Conservation (phyloP, 1,140 invertebrate genomes). For the Drepana arcuata region DNA sequence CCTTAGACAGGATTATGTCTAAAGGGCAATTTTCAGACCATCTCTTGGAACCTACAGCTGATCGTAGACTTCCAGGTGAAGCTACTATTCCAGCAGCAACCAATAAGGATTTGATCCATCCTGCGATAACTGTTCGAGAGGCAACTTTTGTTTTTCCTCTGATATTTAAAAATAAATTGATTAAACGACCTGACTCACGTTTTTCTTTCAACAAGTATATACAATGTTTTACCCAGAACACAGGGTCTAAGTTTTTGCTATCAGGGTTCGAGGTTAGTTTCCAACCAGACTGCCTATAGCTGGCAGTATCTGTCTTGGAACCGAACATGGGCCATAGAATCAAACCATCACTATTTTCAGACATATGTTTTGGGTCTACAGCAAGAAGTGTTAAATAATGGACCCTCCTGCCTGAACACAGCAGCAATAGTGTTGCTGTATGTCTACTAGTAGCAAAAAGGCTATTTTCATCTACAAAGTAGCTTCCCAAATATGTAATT, state of each 20-base stretch:
- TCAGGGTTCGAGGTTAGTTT: slow-evolving; percentile 14
- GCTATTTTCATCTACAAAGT: background rate
- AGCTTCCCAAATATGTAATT: background rate
- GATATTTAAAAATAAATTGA: slow-evolving; percentile 18
- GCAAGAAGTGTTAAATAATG: too few species aligned
- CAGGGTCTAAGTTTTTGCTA: slow-evolving; percentile 16
- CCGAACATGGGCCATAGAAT: slow-evolving; percentile 17
- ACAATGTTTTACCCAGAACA: slow-evolving; percentile 22
- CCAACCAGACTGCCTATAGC: slow-evolving; percentile 14
- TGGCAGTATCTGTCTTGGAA: slow-evolving; percentile 15
- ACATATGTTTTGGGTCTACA: background rate
- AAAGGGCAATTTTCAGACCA: slow-evolving; percentile 17
- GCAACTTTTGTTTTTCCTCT: slow-evolving; percentile 15
- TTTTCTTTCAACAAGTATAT: slow-evolving; percentile 13
- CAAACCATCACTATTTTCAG: slow-evolving; percentile 6
- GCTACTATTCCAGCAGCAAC: slow-evolving; percentile 16
- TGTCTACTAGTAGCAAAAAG: slow-evolving; percentile 1
- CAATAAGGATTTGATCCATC: slow-evolving; percentile 22
- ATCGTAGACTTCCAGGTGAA: slow-evolving; percentile 18
- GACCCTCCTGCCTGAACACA: too few species aligned
- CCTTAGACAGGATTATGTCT: too few species aligned
- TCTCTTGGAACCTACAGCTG: slow-evolving; percentile 20
- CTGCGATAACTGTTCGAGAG: slow-evolving; percentile 23
- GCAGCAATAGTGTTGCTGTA: background rate
- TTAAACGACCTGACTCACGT: slow-evolving; percentile 3